phyloP scores from a whole-genome alignment of 2,113 vertebrate species.

The Lagopus leucura region DNA sequence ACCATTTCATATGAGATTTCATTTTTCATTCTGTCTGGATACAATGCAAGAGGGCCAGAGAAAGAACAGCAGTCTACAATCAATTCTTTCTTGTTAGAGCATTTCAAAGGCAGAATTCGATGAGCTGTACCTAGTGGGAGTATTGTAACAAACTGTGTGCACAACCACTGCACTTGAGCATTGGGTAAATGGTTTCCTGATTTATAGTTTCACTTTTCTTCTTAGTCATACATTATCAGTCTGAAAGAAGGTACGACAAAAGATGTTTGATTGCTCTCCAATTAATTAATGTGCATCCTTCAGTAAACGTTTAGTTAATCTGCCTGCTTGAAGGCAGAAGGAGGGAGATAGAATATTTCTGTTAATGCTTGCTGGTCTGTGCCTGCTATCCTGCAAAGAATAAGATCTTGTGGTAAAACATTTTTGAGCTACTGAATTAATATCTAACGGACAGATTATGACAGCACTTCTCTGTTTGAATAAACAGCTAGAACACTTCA shows the following conservation, averaged over 20 bases:
- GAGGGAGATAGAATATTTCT: background rate
- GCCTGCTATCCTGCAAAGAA: background rate
- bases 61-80: background rate
- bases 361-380: background rate
- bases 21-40: slow-evolving; percentile 15
- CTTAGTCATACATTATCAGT: slow-evolving; percentile 39
- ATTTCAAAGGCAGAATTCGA: slow-evolving; percentile 46
- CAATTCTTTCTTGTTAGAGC: slow-evolving; percentile 36
- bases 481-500: background rate
- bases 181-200: slow-evolving; percentile 27
- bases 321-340: background rate
- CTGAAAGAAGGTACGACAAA: background rate
- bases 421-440: background rate
- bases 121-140: slow-evolving; percentile 8
- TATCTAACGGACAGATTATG: background rate
- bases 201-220: background rate
- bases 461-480: background rate
- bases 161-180: slow-evolving; percentile 3
- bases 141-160: slow-evolving; percentile 38
- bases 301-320: background rate
- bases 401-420: background rate
- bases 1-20: slow-evolving; percentile 28
- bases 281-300: slow-evolving; percentile 33
- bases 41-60: slow-evolving; percentile 8
- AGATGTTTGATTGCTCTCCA: background rate